phyloP scores from a whole-genome alignment of 2,797 vertebrate genomes.

The Syngnathus acus region DNA sequence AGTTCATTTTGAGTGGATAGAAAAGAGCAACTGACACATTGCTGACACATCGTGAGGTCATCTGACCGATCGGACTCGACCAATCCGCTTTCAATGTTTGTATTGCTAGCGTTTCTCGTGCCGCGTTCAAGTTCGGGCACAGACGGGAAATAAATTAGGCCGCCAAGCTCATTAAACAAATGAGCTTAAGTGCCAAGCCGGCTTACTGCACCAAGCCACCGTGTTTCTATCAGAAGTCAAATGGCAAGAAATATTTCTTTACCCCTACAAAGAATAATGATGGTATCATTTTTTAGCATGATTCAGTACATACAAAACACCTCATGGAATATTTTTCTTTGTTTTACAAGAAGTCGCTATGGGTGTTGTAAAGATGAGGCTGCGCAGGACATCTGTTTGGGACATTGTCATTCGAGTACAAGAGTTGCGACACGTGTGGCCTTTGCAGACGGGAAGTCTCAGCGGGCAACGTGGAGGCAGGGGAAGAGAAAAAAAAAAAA shows the following conservation, averaged over 20 bases:
- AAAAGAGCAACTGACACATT: not conserved
- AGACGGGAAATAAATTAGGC: conserved; percentile 37
- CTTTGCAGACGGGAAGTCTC: conserved; percentile 45
- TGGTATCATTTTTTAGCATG: no score
- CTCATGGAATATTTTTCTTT: not conserved
- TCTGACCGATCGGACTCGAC: not conserved
- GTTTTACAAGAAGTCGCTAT: not conserved
- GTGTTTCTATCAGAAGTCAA: not conserved
- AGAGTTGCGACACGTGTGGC: conserved; percentile 17
- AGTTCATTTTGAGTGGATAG: not conserved
- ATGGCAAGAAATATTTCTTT: not conserved
- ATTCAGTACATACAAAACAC: not conserved
- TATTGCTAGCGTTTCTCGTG: not conserved
- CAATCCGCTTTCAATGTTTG: not conserved
- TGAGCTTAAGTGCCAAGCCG: conserved; percentile 23
- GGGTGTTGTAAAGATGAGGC: not conserved
- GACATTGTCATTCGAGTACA: conserved; percentile 10
- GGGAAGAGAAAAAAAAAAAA: conserved; percentile 43
- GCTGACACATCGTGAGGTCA: not conserved
- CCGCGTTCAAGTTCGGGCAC: conserved; percentile 19
- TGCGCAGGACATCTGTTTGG: not conserved
- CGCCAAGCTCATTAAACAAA: conserved; percentile 51
- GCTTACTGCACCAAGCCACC: not conserved
- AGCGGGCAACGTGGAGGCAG: conserved; percentile 23
- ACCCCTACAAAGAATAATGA: no score